Conservation (phyloP, 30 jellyfish, hydroid and myxozoan species). For the Aurelia aurita region DNA sequence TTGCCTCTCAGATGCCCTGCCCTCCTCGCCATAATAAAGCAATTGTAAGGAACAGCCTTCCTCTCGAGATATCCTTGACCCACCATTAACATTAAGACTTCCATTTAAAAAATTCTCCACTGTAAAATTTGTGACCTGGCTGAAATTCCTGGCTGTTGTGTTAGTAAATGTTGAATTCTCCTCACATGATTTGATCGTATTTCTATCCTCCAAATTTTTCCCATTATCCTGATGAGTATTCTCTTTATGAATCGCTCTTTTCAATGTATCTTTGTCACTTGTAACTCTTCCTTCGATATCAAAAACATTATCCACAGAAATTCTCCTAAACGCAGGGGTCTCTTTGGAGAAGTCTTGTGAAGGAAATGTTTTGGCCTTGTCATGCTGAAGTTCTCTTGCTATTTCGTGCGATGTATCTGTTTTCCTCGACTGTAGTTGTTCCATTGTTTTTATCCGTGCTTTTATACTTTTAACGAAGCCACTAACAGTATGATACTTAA, state of each 20-base stretch:
- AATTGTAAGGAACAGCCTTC: neutral
- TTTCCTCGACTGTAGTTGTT: neutral
- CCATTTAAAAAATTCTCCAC: slow-evolving; percentile 70
- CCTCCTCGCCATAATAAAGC: slow-evolving; percentile 17
- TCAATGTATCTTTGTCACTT: neutral
- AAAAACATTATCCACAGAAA: slow-evolving; percentile 19
- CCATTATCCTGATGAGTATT: neutral
- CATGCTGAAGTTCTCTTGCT: neutral
- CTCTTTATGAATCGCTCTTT: neutral
- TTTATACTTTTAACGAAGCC: slow-evolving; percentile 50
- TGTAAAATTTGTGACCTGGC: slow-evolving; percentile 54
- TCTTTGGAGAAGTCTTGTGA: too few relatives aligned
- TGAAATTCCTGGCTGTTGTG: neutral
- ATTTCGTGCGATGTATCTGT: neutral
- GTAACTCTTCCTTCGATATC: neutral
- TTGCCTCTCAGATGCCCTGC: neutral
- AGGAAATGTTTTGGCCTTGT: neutral
- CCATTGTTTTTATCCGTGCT: slow-evolving; percentile 46
- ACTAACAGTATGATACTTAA: slow-evolving; percentile 67
- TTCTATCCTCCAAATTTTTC: neutral
- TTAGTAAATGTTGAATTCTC: slow-evolving; percentile 1
- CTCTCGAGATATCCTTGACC: neutral
- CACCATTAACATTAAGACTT: slow-evolving; percentile 13
- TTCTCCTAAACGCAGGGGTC: neutral
- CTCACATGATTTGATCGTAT: neutral